A percentile compares a stretch with the other conserved stretches of the same genome.
Conservation (phyloP, 2,113 vertebrate genomes). For the Heptranchias perlo region DNA sequence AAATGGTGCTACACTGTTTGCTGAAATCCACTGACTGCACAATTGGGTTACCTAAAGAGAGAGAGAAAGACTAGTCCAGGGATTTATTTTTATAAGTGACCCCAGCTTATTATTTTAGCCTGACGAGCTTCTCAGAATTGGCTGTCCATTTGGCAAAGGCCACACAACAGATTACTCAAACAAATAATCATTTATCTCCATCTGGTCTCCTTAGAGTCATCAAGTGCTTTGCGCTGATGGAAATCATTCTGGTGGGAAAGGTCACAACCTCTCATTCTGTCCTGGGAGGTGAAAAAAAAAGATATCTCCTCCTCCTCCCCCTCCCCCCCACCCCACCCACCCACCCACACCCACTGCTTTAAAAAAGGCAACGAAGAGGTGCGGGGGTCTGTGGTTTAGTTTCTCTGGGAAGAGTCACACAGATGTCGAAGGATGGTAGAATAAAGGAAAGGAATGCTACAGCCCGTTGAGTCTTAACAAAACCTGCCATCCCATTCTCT, state of each 20-base stretch:
- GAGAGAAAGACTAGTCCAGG: background rate
- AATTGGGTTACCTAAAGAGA: background rate
- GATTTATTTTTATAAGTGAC: background rate
- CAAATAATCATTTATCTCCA: constrained; percentile 49
- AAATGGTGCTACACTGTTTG: background rate
- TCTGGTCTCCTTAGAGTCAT: constrained; percentile 57
- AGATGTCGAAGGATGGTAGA: background rate
- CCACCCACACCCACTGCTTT: background rate
- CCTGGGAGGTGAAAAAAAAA: background rate
- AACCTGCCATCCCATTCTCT: background rate
- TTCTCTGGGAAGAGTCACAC: background rate
- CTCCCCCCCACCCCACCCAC: background rate
- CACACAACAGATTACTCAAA: constrained; percentile 43
- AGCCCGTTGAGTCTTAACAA: constrained; percentile 31
- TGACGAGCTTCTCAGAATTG: background rate
- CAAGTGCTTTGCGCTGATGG: constrained; percentile 47
- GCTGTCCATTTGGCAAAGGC: background rate
- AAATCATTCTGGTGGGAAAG: background rate
- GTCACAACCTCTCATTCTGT: background rate
- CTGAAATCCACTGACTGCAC: background rate
- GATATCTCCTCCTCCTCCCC: no score
- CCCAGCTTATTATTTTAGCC: background rate
- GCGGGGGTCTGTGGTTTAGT: background rate
- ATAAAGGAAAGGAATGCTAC: constrained; percentile 8
- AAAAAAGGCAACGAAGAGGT: background rate